Evolutionary conservation across 2,113 vertebrate species (phyloP).

Genomic region (Semicossyphus pulcher): DNA sequence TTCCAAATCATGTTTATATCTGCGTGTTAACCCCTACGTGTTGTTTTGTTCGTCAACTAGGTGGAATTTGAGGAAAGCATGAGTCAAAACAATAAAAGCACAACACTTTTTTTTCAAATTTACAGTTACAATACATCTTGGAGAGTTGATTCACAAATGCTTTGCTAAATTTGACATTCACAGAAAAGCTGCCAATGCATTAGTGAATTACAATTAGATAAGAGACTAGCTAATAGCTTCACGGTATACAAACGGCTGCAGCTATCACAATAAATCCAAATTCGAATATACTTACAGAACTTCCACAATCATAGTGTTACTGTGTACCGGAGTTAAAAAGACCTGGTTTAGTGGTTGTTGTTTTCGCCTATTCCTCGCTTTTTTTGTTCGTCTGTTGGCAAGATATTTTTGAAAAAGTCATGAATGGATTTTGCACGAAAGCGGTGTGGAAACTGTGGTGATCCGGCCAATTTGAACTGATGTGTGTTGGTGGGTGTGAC

Average conservation of each 20-base stretch:
- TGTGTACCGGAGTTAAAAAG: conserved; percentile 4
- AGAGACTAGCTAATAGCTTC: background rate
- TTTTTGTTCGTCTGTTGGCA: conserved; percentile 23
- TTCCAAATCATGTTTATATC: conserved; percentile 64
- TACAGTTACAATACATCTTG: background rate
- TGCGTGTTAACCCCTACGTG: conserved; percentile 17
- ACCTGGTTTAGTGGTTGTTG: conserved; percentile 3
- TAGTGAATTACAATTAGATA: background rate
- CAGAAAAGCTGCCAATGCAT: background rate
- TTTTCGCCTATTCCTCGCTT: conserved; percentile 2
- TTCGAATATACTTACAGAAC: conserved; percentile 1
- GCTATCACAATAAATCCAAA: conserved; percentile 2
- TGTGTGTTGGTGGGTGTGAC: conserved; percentile 4
- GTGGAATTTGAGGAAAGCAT: conserved; percentile 6
- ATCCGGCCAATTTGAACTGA: conserved; percentile 9
- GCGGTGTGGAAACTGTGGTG: conserved; percentile 31
- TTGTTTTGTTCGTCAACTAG: conserved; percentile 23
- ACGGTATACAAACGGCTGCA: conserved; percentile 2
- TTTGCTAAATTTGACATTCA: background rate
- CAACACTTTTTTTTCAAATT: background rate
- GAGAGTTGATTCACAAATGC: background rate
- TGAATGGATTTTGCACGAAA: conserved; percentile 26
- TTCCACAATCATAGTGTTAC: background rate
- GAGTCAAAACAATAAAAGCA: conserved; percentile 25
- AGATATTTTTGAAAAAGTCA: conserved; percentile 2